phyloP scores from a whole-genome alignment of 2,797 vertebrate genomes.

The Lophura swinhoii region DNA sequence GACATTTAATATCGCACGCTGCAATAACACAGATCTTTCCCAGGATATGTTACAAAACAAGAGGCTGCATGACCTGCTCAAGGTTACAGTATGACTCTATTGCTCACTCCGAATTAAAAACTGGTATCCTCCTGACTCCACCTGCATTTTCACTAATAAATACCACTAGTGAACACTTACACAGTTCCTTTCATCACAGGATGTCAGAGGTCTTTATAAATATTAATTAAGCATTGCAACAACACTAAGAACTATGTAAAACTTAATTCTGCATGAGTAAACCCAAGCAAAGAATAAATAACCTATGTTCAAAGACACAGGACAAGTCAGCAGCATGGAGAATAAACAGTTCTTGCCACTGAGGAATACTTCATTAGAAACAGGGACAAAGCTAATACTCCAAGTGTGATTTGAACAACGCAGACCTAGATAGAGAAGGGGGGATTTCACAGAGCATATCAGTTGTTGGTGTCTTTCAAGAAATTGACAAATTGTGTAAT shows the following conservation, averaged over 20 bases:
- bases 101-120: conserved; percentile 53
- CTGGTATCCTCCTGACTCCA: conserved; percentile 40
- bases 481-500: neutral
- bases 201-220: conserved; percentile 55
- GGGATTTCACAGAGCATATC: neutral
- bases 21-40: neutral
- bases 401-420: neutral
- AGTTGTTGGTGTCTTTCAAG: neutral
- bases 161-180: conserved; percentile 14
- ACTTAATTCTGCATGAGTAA: conserved; percentile 64
- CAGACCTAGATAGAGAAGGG: neutral
- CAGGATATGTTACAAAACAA: conserved; percentile 25
- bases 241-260: conserved; percentile 34
- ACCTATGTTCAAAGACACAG: conserved; percentile 11
- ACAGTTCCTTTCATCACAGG: conserved; percentile 58
- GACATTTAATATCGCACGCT: neutral
- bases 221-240: conserved; percentile 63
- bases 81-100: conserved; percentile 50
- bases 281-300: conserved; percentile 57
- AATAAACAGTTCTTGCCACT: neutral
- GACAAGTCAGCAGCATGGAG: neutral
- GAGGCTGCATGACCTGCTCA: conserved; percentile 27
- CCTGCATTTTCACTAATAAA: conserved; percentile 52
- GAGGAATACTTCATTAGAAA: conserved; percentile 12
- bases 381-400: neutral